Percentiles rank a stretch among this genome's conserved stretches.
These are phyloP conservation scores for Archips crataeganus DNA, from an alignment of 2,888 invertebrate species.

Conservation along the genomic window DNA sequence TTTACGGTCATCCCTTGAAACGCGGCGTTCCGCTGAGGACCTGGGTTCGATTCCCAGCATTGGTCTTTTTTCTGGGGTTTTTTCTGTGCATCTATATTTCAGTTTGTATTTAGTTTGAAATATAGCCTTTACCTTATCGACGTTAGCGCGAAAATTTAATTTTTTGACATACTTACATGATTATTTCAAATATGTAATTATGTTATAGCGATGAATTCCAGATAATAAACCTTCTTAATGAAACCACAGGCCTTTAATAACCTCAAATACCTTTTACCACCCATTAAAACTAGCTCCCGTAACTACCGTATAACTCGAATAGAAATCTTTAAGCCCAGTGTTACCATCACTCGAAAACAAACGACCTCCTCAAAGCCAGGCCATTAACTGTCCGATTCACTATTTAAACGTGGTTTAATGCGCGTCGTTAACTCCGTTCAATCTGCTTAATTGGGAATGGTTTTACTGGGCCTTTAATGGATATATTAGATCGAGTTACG, in stretches of 20 bases:
- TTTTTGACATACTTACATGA: too few species aligned
- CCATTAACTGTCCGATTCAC: slow-evolving; percentile 79
- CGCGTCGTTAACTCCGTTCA: slow-evolving; percentile 75
- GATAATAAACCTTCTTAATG: not conserved
- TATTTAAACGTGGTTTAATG: slow-evolving; percentile 78
- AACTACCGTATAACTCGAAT: slow-evolving; percentile 28
- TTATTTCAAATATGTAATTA: too few species aligned
- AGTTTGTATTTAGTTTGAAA: too few species aligned
- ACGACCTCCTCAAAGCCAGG: slow-evolving; percentile 66
- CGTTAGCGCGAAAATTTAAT: too few species aligned
- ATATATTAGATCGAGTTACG: slow-evolving; percentile 42
- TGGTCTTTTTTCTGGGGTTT: too few species aligned
- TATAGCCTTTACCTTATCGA: too few species aligned
- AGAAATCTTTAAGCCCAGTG: slow-evolving; percentile 40
- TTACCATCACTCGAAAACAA: slow-evolving; percentile 53
- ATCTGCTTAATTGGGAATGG: slow-evolving; percentile 83
- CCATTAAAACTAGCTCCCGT: slow-evolving; percentile 24
- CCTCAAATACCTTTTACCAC: slow-evolving; percentile 18
- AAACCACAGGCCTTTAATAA: slow-evolving; percentile 2
- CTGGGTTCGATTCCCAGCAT: too few species aligned
- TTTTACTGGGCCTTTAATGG: slow-evolving; percentile 66
- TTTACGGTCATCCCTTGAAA: too few species aligned
- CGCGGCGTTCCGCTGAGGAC: too few species aligned
- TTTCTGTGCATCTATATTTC: too few species aligned
- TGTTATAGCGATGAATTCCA: not conserved